These are phyloP conservation scores for Diabrotica virgifera DNA, from an alignment of 1,140 invertebrate genomes.

Conservation along the genomic window DNA sequence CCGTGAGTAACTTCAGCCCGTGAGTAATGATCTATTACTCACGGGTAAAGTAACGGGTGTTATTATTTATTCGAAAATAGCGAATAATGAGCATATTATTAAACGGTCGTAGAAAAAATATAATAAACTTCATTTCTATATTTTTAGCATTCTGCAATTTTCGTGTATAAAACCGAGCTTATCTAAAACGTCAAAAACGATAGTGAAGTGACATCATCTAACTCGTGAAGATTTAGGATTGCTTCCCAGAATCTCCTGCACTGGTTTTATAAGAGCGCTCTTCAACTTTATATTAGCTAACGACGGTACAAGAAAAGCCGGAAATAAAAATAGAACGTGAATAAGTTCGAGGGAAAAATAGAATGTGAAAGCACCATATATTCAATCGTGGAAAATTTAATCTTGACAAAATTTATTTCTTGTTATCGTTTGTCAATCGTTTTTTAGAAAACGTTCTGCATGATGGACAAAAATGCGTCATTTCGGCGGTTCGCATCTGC, in stretches of 20 bases:
- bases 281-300: slow-evolving; percentile 30
- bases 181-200: no score
- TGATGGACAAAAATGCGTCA: slow-evolving; percentile 2
- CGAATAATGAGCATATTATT: no score
- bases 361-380: slow-evolving; percentile 24
- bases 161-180: no score
- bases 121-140: no score
- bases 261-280: slow-evolving; percentile 17
- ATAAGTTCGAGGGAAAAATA: slow-evolving; percentile 24
- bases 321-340: slow-evolving; percentile 30
- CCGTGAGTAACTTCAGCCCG: no score
- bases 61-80: no score
- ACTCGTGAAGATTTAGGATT: no score
- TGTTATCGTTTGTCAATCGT: slow-evolving; percentile 23
- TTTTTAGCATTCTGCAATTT: no score
- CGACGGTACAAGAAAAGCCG: slow-evolving; percentile 27
- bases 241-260: not conserved
- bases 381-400: slow-evolving; percentile 30
- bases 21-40: no score
- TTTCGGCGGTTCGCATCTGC: not conserved
- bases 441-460: slow-evolving; percentile 1
- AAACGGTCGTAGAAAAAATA: no score
- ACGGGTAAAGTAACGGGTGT: no score
- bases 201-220: no score
- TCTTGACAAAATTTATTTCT: slow-evolving; percentile 30